A percentile compares a stretch with the other conserved stretches of the same genome.
Evolutionary conservation across 2,113 vertebrate genomes (phyloP).

Genomic region (Crocuta crocuta): DNA sequence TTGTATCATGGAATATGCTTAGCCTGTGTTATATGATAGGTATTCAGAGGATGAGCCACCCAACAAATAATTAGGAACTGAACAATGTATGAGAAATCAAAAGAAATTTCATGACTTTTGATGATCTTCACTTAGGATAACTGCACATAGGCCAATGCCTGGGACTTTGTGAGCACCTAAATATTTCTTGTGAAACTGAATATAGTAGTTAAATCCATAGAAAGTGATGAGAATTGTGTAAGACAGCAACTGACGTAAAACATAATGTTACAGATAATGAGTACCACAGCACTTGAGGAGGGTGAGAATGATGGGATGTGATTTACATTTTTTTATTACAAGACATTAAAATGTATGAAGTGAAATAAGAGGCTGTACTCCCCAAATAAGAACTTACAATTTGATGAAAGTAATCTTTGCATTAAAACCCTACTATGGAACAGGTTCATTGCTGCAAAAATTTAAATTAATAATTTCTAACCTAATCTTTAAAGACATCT

Average conservation of each 20-base stretch:
- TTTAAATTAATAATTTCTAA: background rate
- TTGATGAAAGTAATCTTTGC: background rate
- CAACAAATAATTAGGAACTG: background rate
- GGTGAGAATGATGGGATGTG: background rate
- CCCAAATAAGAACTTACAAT: slow-evolving; percentile 18
- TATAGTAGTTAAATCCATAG: background rate
- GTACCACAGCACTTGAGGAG: background rate
- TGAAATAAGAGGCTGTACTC: background rate
- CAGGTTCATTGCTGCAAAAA: background rate
- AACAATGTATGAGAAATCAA: background rate
- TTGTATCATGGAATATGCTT: background rate
- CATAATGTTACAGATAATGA: background rate
- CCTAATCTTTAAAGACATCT: background rate
- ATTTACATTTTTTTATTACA: background rate
- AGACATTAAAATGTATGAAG: slow-evolving; percentile 23
- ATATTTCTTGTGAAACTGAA: background rate
- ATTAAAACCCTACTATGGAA: background rate
- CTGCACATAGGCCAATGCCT: background rate
- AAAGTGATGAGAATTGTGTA: background rate
- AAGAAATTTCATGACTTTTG: background rate
- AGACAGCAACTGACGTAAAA: background rate
- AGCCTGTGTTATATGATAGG: background rate
- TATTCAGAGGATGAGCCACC: background rate
- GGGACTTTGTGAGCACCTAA: background rate
- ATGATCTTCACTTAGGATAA: background rate